phyloP scores from a whole-genome alignment of 2,113 vertebrate genomes.

The Chinchilla lanigera region DNA sequence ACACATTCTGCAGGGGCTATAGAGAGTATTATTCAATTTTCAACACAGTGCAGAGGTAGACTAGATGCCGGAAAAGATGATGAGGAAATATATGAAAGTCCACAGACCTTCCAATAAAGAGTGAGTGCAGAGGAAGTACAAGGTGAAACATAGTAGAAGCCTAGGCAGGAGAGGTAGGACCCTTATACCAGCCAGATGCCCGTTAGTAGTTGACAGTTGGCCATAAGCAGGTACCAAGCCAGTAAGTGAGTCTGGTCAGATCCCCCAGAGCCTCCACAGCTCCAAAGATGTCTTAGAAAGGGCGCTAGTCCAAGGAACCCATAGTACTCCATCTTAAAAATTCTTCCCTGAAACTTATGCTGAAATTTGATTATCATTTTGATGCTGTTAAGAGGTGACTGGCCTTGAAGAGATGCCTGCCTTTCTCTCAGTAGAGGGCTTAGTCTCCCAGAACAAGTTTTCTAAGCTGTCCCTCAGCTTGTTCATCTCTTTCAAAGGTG shows the following conservation, averaged over 20 bases:
- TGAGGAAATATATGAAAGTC: neutral
- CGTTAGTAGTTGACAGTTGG: neutral
- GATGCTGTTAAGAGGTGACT: too few relatives aligned
- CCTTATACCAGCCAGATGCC: accelerated
- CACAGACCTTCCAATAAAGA: neutral
- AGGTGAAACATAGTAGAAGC: too few relatives aligned
- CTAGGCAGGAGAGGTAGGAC: accelerated
- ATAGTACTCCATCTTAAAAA: neutral
- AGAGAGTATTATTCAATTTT: neutral
- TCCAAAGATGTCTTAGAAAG: neutral
- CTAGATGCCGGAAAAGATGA: neutral
- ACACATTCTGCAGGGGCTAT: neutral
- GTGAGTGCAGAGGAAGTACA: too few relatives aligned
- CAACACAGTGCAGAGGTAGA: neutral
- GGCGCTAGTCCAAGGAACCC: neutral
- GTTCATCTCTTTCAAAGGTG: neutral
- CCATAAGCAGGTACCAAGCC: neutral
- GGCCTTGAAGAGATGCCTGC: neutral
- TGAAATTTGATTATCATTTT: neutral
- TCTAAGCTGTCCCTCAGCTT: neutral
- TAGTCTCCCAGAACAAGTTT: neutral
- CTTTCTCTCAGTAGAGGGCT: neutral
- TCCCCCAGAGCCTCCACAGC: neutral
- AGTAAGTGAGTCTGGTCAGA: neutral
- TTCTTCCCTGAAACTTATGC: neutral